phyloP scores from a whole-genome alignment of 2,888 invertebrate genomes.

The Drosophila merina region DNA sequence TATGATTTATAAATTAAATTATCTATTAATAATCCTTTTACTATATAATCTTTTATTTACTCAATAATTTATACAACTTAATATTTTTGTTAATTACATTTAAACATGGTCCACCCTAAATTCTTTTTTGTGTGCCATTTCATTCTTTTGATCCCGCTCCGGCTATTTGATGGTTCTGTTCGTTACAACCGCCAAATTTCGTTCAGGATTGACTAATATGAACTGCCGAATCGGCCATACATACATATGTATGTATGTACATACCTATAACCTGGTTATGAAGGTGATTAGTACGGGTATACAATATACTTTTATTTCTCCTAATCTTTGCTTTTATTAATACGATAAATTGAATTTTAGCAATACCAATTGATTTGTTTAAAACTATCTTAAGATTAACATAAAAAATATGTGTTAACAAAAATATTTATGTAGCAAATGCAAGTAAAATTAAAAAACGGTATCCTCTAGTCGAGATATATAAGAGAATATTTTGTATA shows the following conservation, averaged over 20 bases:
- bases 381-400: no score
- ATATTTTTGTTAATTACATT: neutral
- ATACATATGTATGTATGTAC: no score
- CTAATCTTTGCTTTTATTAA: no score
- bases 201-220: conserved; percentile 67
- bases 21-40: no score
- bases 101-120: conserved; percentile 41
- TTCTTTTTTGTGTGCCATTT: conserved; percentile 55
- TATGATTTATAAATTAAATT: no score
- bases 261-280: conserved; percentile 20
- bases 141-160: conserved; percentile 72
- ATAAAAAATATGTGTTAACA: no score
- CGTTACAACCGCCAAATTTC: conserved; percentile 66
- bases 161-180: conserved; percentile 70
- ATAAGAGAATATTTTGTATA: neutral
- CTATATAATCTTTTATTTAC: neutral
- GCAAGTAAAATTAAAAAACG: neutral
- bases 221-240: conserved; percentile 41
- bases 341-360: neutral
- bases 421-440: no score
- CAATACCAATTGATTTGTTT: neutral
- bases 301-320: neutral
- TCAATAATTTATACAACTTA: neutral
- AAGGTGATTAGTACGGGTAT: conserved; percentile 8
- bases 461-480: conserved; percentile 21